Conservation (phyloP, 2,888 invertebrate genomes). For the Blastobasis lacticolella region DNA sequence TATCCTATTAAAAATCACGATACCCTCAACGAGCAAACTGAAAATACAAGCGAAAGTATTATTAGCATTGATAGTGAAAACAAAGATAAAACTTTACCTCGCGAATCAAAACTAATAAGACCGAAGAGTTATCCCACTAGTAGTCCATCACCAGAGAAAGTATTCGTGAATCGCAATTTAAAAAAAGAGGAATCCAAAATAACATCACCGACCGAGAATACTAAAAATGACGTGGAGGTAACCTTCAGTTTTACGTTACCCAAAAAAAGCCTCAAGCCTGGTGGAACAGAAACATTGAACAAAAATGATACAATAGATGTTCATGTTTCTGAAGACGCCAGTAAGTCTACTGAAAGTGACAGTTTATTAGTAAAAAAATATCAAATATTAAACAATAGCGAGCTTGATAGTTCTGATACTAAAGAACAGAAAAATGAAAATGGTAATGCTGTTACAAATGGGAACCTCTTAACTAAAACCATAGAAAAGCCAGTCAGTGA, state of each 20-base stretch:
- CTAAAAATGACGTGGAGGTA: slow-evolving; percentile 56
- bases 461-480: slow-evolving; percentile 9
- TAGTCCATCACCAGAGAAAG: slow-evolving; percentile 59
- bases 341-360: slow-evolving; percentile 21
- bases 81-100: slow-evolving; percentile 30
- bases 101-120: slow-evolving; percentile 65
- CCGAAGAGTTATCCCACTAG: slow-evolving; percentile 77
- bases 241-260: slow-evolving; percentile 65
- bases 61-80: slow-evolving; percentile 30
- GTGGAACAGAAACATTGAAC: slow-evolving; percentile 22
- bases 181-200: slow-evolving; percentile 39
- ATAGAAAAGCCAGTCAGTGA: slow-evolving; percentile 22
- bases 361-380: slow-evolving; percentile 52
- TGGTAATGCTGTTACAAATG: slow-evolving; percentile 32
- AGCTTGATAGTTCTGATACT: slow-evolving; percentile 27
- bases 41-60: slow-evolving; percentile 27
- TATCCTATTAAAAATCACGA: slow-evolving; percentile 67
- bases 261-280: slow-evolving; percentile 35
- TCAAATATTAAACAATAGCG: slow-evolving; percentile 34
- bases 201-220: slow-evolving; percentile 28
- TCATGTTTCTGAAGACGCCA: slow-evolving; percentile 18
- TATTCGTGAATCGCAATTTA: slow-evolving; percentile 35
- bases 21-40: slow-evolving; percentile 36
- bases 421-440: slow-evolving; percentile 33
- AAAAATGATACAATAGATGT: slow-evolving; percentile 24